Conservation (phyloP, 2,113 vertebrate species). For the Equus quagga region DNA sequence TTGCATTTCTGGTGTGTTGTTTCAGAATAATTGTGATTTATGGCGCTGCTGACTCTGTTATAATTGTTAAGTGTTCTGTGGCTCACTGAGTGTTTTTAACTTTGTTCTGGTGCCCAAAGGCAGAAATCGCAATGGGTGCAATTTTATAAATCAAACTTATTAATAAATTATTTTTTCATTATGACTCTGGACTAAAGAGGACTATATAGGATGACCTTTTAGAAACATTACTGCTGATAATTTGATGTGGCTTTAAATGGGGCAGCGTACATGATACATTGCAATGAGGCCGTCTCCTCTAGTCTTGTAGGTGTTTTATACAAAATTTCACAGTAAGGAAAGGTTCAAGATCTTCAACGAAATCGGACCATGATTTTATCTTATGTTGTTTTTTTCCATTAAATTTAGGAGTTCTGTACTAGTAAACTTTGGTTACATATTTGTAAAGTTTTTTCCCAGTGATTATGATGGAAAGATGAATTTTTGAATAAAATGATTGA, state of each 20-base stretch:
- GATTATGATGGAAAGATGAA: background rate
- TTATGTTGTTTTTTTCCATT: background rate
- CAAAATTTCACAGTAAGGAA: background rate
- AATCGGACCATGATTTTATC: background rate
- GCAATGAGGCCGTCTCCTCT: background rate
- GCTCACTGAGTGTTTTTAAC: conserved; percentile 66
- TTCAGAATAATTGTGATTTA: conserved; percentile 77
- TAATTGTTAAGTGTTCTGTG: conserved; percentile 68
- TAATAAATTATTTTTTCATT: conserved; percentile 76
- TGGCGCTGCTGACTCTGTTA: conserved; percentile 56
- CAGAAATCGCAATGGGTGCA: conserved; percentile 51
- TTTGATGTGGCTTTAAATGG: conserved; percentile 44
- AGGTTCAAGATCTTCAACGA: background rate
- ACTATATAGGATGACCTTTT: background rate
- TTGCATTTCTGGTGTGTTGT: conserved; percentile 74
- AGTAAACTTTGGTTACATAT: background rate
- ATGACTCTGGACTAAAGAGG: conserved; percentile 49
- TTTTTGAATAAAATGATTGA: background rate
- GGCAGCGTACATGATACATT: background rate
- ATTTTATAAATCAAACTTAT: conserved; percentile 71
- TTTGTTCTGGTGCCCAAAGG: conserved; percentile 58
- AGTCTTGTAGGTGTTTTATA: background rate
- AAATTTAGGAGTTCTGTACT: background rate
- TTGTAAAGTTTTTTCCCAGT: background rate
- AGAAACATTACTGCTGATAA: conserved; percentile 28